Percentiles rank a stretch among this genome's conserved stretches.
phyloP scores from a whole-genome alignment of 2,113 vertebrate species.

The Cryptomyrus ogoouensis region DNA sequence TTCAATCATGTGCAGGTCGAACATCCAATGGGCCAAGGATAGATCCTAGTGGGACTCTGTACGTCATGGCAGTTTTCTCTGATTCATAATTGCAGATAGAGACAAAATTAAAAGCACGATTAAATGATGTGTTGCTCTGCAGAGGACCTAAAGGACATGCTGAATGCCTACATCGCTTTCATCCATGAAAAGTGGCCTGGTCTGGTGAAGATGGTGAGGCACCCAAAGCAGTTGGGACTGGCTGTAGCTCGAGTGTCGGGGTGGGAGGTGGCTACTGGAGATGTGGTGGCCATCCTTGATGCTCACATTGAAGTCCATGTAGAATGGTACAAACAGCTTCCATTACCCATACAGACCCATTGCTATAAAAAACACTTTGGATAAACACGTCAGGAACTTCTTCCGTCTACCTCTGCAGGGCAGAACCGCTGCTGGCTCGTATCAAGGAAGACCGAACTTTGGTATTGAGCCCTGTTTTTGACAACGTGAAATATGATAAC shows the following conservation, averaged over 20 bases:
- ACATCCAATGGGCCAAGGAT: not conserved
- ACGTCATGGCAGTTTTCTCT: not conserved
- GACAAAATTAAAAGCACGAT: not conserved
- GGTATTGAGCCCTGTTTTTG: slow-evolving; percentile 59
- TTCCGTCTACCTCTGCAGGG: slow-evolving; percentile 41
- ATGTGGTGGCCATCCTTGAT: slow-evolving; percentile 70
- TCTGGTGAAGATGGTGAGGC: slow-evolving; percentile 48
- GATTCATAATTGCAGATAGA: not conserved
- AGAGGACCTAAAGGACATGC: slow-evolving; percentile 14
- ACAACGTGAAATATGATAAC: slow-evolving; percentile 51
- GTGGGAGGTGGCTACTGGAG: slow-evolving; percentile 53
- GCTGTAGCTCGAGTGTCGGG: slow-evolving; percentile 60
- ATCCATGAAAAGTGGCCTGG: slow-evolving; percentile 16
- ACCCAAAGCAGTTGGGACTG: slow-evolving; percentile 58
- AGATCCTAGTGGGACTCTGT: not conserved
- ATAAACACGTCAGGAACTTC: not conserved
- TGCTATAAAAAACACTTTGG: not conserved
- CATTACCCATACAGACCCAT: not conserved
- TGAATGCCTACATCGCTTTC: slow-evolving; percentile 10
- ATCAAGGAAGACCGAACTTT: slow-evolving; percentile 57
- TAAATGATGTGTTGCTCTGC: not conserved
- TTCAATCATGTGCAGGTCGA: not conserved
- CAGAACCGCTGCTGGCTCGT: slow-evolving; percentile 57
- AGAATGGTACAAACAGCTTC: slow-evolving; percentile 46
- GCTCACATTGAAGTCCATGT: slow-evolving; percentile 67